Conservation (phyloP, 1,140 invertebrate species). For the Drosophila trapezifrons region DNA sequence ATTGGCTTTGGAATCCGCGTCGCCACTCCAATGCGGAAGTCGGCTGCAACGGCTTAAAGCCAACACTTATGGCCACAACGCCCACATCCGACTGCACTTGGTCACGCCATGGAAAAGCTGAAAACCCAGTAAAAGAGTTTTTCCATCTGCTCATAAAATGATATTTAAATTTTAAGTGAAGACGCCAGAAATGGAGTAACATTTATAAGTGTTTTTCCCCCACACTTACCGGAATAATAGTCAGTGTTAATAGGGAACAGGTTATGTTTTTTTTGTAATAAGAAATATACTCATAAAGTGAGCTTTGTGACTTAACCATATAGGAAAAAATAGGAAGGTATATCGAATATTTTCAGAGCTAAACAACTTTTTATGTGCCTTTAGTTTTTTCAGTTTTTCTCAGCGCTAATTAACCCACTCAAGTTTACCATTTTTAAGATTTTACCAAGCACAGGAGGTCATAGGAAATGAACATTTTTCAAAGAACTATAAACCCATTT, state of each 20-base stretch:
- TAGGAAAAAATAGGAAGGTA: background rate
- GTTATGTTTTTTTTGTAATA: background rate
- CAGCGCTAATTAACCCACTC: no score
- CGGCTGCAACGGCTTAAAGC: constrained; percentile 31
- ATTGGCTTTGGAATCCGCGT: constrained; percentile 51
- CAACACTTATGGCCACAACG: constrained; percentile 36
- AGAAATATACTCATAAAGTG: background rate
- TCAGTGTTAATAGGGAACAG: no score
- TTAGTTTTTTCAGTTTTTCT: background rate
- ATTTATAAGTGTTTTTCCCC: constrained; percentile 39
- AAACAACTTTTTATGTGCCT: background rate
- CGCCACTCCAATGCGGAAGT: constrained; percentile 51
- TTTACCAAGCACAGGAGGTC: background rate
- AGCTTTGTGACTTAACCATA: background rate
- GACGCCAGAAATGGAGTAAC: background rate
- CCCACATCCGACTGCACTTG: constrained; percentile 48
- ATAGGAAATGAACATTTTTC: background rate
- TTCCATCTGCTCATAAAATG: constrained; percentile 7
- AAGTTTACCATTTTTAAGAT: no score
- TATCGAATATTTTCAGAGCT: background rate
- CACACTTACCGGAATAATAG: background rate
- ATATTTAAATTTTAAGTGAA: constrained; percentile 1
- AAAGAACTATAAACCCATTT: background rate
- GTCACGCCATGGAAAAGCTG: constrained; percentile 45
- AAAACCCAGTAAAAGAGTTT: constrained; percentile 9